Conservation (phyloP, 2,113 vertebrate species). For the Ranitomeya variabilis region DNA sequence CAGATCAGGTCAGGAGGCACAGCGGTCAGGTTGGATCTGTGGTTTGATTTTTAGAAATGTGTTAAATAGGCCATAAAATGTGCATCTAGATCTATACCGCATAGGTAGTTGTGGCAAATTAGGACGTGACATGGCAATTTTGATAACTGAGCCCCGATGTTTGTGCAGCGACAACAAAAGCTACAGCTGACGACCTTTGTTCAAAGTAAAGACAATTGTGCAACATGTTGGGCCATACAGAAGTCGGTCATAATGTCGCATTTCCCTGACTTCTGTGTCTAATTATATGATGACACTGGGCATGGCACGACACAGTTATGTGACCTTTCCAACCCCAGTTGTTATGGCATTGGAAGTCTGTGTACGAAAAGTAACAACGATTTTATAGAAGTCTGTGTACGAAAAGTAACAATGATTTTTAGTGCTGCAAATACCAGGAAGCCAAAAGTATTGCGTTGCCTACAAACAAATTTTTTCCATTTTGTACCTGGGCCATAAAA, state of each 20-base stretch:
- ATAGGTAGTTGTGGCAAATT: neutral
- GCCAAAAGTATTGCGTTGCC: neutral
- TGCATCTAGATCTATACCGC: no score
- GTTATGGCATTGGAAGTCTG: neutral
- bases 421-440: neutral
- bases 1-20: no score
- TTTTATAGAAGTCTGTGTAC: neutral
- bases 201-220: neutral
- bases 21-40: no score
- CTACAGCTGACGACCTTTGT: neutral
- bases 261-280: neutral
- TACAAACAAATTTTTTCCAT: neutral
- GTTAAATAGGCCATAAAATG: no score
- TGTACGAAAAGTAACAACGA: neutral
- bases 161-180: neutral
- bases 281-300: neutral
- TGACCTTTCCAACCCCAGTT: neutral
- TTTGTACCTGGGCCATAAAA: neutral
- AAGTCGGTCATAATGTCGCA: neutral
- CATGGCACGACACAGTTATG: neutral
- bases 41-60: no score
- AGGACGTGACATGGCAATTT: neutral
- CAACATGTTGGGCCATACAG: neutral
- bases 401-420: neutral
- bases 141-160: neutral